phyloP scores from a whole-genome alignment of 2,113 vertebrate genomes.

The Ptyas mucosa region DNA sequence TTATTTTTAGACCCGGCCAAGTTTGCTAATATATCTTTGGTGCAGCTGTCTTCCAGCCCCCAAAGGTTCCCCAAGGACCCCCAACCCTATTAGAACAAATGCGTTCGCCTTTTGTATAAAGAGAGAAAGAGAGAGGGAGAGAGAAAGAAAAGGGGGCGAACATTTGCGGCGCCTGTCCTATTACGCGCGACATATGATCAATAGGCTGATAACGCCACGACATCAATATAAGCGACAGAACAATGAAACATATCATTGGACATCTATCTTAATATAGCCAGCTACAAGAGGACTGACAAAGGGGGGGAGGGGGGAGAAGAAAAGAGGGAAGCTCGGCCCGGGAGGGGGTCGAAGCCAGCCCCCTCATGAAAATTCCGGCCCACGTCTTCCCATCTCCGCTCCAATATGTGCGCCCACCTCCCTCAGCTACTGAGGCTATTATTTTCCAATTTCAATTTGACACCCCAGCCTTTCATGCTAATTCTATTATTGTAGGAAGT shows the following conservation, averaged over 20 bases:
- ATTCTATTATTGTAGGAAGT: constrained; percentile 99
- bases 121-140: not conserved
- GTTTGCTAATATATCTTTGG: constrained; percentile 91
- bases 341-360: not conserved
- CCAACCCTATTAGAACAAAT: constrained; percentile 99
- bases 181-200: constrained; percentile 99
- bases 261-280: constrained; percentile 99
- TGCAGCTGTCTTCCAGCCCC: constrained; percentile 98
- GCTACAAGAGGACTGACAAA: constrained; percentile 98
- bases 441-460: constrained; percentile 99
- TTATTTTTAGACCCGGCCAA: constrained; percentile 82
- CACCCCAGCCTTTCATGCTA: constrained; percentile 99
- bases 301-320: constrained; percentile 63
- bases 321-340: not conserved
- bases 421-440: constrained; percentile 99
- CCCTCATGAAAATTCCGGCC: constrained; percentile 99
- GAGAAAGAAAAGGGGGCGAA: no score
- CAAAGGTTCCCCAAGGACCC: constrained; percentile 89
- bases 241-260: constrained; percentile 99
- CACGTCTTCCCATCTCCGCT: constrained; percentile 96
- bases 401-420: constrained; percentile 98
- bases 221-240: constrained; percentile 99
- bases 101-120: constrained; percentile 76
- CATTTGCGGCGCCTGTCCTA: constrained; percentile 98
- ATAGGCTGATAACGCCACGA: constrained; percentile 99